Evolutionary conservation across 1,140 invertebrate species (phyloP), one percentile per base, ranked within the genome.

Genomic region (Batillaria attramentaria): DNA sequence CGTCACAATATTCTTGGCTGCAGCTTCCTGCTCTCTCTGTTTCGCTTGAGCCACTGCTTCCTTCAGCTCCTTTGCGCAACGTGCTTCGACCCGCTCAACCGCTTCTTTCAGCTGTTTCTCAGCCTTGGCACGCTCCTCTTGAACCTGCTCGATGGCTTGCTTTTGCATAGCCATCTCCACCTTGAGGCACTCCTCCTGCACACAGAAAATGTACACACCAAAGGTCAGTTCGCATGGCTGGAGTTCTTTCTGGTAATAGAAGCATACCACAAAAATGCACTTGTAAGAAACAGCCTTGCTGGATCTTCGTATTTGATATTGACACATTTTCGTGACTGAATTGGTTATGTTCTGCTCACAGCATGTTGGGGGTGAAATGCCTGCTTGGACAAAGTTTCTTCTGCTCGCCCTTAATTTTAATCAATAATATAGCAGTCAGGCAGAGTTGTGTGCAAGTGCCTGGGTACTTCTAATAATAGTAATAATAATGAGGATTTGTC

Each of bases 141-240:
- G 84, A 18, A 87, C 85, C 72, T 87, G 86, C 75, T 87, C 85
- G 43, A 87, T 84, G 1, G 87, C 84, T 16, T 84, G 62, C 57
- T 88, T 87, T 76, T 88, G 87, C 87, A 88, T 88, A 16, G 83
- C 83, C 83, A 86, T 85, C 69, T 88, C 87, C 42, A 88, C 85
- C 35, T 79, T 81, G 8, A 87, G 68, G 24, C 83, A 81, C 65
- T 88, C 87, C 78, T 88, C 86, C 87, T 88, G 70, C 66, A 50
- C n/a, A 42, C 16, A 41, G 39, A 43, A 8, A 69, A 62, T 31
- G 66, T 43, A 18, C 33, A 54, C 24, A 13, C 20, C 20, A 42
- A 37, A 31, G 33, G 8, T 39, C 13, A 13, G 72, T 8, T 54
- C 39, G 16, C 62, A 37, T 41, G 24, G 28, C 46, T 65, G 16